These are phyloP conservation scores for Nyctereutes procyonoides DNA, from an alignment of 2,113 vertebrate species.

Conservation along the genomic window DNA sequence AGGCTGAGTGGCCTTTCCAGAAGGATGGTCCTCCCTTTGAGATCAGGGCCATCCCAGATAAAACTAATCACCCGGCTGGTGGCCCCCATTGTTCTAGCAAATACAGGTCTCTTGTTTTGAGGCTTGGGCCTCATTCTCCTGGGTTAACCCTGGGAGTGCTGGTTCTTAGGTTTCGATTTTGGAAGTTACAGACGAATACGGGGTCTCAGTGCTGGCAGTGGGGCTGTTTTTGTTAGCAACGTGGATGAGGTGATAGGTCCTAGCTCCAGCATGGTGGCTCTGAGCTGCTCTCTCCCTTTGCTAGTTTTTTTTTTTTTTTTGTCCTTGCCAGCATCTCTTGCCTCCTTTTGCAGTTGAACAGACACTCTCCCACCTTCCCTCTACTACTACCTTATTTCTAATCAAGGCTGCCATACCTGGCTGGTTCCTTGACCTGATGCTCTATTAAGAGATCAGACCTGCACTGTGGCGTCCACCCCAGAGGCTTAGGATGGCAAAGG, in stretches of 20 bases:
- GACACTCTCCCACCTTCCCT: background rate
- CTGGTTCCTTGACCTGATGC: background rate
- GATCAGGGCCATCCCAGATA: background rate
- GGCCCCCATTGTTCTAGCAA: background rate
- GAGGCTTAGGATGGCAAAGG: background rate
- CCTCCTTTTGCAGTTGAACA: background rate
- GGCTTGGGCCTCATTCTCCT: background rate
- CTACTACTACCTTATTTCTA: background rate
- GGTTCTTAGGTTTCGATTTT: background rate
- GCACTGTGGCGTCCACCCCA: background rate
- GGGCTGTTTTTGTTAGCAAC: background rate
- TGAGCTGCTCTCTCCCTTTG: background rate
- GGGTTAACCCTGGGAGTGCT: rapidly evolving
- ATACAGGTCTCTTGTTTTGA: too few species aligned
- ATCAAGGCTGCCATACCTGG: background rate
- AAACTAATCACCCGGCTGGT: background rate
- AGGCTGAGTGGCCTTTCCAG: background rate
- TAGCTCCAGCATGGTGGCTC: background rate
- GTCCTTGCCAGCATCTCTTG: background rate
- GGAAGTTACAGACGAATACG: background rate
- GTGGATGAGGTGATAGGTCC: background rate
- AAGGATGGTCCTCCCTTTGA: background rate
- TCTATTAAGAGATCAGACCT: background rate
- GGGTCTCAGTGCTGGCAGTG: background rate
- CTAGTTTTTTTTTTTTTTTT: background rate